Conservation (phyloP, 2,888 invertebrate genomes). For the Ametastegia equiseti region DNA sequence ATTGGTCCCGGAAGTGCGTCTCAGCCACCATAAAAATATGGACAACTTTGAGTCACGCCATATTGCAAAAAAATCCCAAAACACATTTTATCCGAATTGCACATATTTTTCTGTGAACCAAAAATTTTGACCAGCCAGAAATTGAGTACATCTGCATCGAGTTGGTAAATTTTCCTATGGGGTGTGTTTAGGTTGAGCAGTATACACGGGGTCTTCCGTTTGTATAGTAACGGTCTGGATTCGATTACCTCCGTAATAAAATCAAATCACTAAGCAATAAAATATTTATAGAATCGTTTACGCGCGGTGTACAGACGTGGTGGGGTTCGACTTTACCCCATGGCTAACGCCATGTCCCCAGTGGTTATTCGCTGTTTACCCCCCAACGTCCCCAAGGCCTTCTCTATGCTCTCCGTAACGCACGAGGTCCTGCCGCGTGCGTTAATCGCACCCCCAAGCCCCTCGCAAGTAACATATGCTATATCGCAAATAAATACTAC, state of each 20-base stretch:
- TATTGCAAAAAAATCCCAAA: no score
- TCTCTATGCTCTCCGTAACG: background rate
- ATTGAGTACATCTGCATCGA: background rate
- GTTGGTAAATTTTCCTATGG: background rate
- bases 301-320: conserved; percentile 54
- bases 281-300: conserved; percentile 74
- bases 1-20: no score
- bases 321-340: conserved; percentile 53
- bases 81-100: no score
- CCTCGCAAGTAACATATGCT: conserved; percentile 32
- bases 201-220: conserved; percentile 8
- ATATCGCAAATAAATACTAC: conserved; percentile 36
- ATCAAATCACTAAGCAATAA: conserved; percentile 74
- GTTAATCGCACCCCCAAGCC: conserved; percentile 33
- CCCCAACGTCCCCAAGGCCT: conserved; percentile 64
- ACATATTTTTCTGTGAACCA: no score
- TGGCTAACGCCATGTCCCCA: conserved; percentile 63
- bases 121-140: no score
- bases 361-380: conserved; percentile 74
- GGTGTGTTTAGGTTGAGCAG: background rate
- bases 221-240: conserved; percentile 47
- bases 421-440: conserved; percentile 19
- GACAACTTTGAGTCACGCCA: no score
- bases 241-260: conserved; percentile 67
- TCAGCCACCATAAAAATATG: no score